Conservation (phyloP, 2,113 vertebrate species). For the Petrocephalus zakoni region DNA sequence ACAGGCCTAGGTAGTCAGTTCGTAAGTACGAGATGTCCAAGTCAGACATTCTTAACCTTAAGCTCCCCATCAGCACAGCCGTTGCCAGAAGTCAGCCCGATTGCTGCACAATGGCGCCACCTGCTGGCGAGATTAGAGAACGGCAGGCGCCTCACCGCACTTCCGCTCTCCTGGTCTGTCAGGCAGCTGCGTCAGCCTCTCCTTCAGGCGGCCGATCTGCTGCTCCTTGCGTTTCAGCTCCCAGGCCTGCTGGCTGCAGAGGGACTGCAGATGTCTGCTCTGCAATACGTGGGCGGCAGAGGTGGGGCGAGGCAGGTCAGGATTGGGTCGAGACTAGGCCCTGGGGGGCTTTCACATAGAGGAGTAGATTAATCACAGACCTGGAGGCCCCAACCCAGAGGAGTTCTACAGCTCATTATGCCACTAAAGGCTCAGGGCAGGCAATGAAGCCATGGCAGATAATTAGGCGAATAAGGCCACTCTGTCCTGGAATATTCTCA, state of each 20-base stretch:
- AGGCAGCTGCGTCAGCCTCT: background rate
- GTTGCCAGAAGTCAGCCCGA: background rate
- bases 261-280: conserved; percentile 6
- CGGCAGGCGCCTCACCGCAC: background rate
- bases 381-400: background rate
- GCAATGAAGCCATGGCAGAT: background rate
- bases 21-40: background rate
- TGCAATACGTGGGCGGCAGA: background rate
- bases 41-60: background rate
- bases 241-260: conserved; percentile 7
- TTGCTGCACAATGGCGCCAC: background rate
- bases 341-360: background rate
- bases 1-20: background rate
- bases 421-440: background rate
- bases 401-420: background rate
- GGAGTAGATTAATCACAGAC: background rate
- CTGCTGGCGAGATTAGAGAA: background rate
- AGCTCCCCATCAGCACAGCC: background rate
- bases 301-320: background rate
- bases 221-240: conserved; percentile 3
- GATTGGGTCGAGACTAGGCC: background rate
- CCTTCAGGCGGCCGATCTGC: background rate
- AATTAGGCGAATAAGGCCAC: background rate
- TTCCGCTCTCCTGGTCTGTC: background rate
- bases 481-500: background rate